Base-by-base conservation (phyloP, 1,140 invertebrate species). In the Brachionus angularis region DNA sequence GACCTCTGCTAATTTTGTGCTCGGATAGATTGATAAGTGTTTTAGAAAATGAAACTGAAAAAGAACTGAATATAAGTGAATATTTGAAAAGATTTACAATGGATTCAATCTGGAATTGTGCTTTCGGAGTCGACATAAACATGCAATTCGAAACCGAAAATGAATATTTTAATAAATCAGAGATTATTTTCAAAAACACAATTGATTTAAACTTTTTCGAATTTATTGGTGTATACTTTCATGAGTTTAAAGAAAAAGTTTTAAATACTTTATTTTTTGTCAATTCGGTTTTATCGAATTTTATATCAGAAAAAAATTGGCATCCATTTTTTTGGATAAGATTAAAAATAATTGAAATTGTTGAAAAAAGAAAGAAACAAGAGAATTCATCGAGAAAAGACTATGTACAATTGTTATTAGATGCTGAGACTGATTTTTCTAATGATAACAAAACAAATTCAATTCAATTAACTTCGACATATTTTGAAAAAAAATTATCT, bases 21-120 rank as follows among this genome's bases (percentile, higher is more conserved):
- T 75, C 77, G 16, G 75, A 77, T 58, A 73, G 74, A 23, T 70
- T 79, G 4, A 69, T 78, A 23, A 72, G 75, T 16, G 73, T 76
- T 1, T 61, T 79, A 7, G 74, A 76, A 25, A 62, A 74, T 1
- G 49, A 75, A 36, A 53, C 71, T 5, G 53, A 73, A 12, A 52
- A 74, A 31, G 73, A 76, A 14, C 72, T 79, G 33, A 75, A 79
- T 46, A 73, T 77, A 7, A 73, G 73, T 49, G 75, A 77, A 77
- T 79, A 75, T 76, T 76, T 46, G 16, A 50, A 61, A 36, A 18
- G 39, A 16, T 46, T 72, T 16, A 72, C 42, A n/a, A 72, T 72
- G 52, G 55, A 72, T n/a, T 33, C 29, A 23, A 47, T 72, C 21
- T 58, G 52, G 36, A 72, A 46, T 39, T 46, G 36, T 34, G 70